phyloP scores from a whole-genome alignment of 2,797 vertebrate genomes.

The Emys orbicularis region DNA sequence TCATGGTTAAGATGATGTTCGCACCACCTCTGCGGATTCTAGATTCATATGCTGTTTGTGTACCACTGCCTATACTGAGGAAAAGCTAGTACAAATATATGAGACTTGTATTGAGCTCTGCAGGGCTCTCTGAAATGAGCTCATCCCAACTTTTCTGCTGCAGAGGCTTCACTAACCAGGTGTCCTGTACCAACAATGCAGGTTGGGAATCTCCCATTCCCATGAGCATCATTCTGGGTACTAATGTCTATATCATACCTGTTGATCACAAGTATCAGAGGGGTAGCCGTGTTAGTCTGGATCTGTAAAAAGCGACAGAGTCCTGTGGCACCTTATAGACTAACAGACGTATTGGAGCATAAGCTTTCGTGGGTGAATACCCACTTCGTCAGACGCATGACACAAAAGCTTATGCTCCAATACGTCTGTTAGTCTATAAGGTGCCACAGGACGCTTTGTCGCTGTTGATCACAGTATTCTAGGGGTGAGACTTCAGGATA shows the following conservation, averaged over 20 bases:
- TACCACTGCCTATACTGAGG: neutral
- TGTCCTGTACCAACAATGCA: fast-evolving
- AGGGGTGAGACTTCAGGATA: neutral
- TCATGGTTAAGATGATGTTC: neutral
- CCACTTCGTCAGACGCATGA: too few relatives aligned
- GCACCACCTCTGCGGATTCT: neutral
- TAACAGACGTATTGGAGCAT: too few relatives aligned
- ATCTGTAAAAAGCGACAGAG: too few relatives aligned
- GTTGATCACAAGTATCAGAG: neutral
- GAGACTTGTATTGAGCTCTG: neutral
- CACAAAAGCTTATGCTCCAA: too few relatives aligned
- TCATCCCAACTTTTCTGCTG: neutral
- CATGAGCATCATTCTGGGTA: neutral
- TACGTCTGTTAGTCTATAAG: too few relatives aligned
- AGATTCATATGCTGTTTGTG: fast-evolving
- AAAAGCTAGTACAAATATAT: neutral
- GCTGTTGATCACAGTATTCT: neutral
- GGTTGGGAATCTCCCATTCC: neutral
- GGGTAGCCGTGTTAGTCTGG: too few relatives aligned
- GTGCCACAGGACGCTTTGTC: too few relatives aligned
- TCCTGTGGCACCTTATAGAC: too few relatives aligned
- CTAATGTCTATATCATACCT: neutral
- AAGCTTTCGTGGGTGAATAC: too few relatives aligned
- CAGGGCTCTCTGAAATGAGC: neutral
- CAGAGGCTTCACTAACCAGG: neutral